These are phyloP conservation scores for Typhlichthys eigenmanni DNA, from an alignment of 2,797 vertebrate genomes.

Conservation along the genomic window DNA sequence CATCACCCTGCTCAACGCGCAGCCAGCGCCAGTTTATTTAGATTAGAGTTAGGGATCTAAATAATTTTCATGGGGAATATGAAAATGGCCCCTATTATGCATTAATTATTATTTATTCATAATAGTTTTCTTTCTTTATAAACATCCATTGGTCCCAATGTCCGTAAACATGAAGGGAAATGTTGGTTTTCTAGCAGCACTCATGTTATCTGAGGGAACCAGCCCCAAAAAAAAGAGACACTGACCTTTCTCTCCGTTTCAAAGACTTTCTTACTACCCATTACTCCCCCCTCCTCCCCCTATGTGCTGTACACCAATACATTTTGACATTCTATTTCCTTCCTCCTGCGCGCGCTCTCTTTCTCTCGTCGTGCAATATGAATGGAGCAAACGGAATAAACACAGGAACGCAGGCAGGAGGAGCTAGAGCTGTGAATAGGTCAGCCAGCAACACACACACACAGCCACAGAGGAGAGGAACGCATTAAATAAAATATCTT, in stretches of 20 bases:
- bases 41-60: conserved; percentile 20
- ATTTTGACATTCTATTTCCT: conserved; percentile 11
- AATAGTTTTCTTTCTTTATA: too few species aligned
- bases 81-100: too few species aligned
- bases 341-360: background rate
- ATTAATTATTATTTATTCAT: too few species aligned
- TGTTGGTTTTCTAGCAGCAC: too few species aligned
- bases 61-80: too few species aligned
- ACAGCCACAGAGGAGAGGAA: too few species aligned
- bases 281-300: conserved; percentile 2
- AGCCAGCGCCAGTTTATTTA: conserved; percentile 46
- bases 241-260: conserved; percentile 49
- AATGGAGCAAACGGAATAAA: conserved; percentile 53
- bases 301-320: background rate
- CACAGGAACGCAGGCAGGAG: conserved; percentile 24
- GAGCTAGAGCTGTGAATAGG: conserved; percentile 4
- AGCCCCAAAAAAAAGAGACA: conserved; percentile 2
- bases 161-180: too few species aligned
- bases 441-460: too few species aligned
- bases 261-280: conserved; percentile 33
- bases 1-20: conserved; percentile 36
- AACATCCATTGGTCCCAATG: too few species aligned
- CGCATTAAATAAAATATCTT: too few species aligned
- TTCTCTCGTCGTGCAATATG: conserved; percentile 49
- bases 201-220: background rate